Base-by-base conservation (phyloP, 2,797 vertebrate genomes). In the Peromyscus nudipes region DNA sequence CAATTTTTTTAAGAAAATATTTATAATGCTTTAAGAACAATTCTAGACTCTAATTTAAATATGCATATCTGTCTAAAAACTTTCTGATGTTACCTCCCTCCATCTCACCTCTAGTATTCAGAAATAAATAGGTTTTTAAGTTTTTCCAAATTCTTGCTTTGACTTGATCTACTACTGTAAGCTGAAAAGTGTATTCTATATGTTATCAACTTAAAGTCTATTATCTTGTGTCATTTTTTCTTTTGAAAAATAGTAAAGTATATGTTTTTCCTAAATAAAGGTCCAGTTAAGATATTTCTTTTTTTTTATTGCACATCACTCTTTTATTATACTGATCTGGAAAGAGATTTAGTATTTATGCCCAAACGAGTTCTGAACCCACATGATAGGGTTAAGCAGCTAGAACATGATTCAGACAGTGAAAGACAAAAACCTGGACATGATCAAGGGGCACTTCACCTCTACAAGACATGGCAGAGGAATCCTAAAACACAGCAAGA, bases 281-380 rank as follows among this genome's bases (percentile, higher is more conserved):
- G 43, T 49, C 46, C 46, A 49, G 46, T 49, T 49, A 49, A 49
- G 46, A 49, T 49, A 49, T 49, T 49, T 49, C 43, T n/a, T n/a
- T n/a, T n/a, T n/a, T n/a, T n/a, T n/a, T 98, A 98, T 98, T 99
- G 98, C 98, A 98, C 98, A 95, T 98, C 97, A 98, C 98, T 98
- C 98, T 98, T 99, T 99, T 99, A 99, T 99, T 99, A 98, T 96
- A 98, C 97, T 95, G 97, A 98, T 98, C 98, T 98, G 95, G 96
- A 98, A 96, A 97, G 97, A 89, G n/a, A 79, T 12, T 89, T 96
- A 82, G 80, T 95, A 98, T 92, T 98, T 97, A 98, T 40, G 65
- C 69, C 80, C 94, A 96, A 98, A 97, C 97, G 93, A 29, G 76
- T 95, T 96, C 96, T 94, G 82, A 94, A 73, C 95, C 97, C 97